A percentile compares a stretch with the other conserved stretches of the same genome.
phyloP scores from a whole-genome alignment of 2,888 invertebrate species.

The Tiliacea citrago region DNA sequence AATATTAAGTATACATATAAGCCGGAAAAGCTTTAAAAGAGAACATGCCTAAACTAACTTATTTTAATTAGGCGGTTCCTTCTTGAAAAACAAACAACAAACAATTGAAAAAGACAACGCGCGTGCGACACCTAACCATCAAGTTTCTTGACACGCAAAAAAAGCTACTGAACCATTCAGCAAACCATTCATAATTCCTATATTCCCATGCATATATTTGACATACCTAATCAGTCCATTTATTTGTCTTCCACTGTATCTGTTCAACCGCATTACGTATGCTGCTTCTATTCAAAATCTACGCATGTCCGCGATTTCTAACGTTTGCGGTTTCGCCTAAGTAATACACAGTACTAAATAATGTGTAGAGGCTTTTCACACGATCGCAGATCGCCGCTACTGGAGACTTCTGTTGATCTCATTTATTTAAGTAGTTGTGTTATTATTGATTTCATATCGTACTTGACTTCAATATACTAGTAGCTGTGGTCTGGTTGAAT shows the following conservation, averaged over 20 bases:
- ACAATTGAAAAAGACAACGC: neutral
- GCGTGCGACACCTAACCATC: neutral
- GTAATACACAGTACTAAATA: slow-evolving; percentile 51
- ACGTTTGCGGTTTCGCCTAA: slow-evolving; percentile 74
- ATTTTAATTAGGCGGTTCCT: neutral
- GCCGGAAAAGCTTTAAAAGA: neutral
- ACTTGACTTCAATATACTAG: slow-evolving; percentile 44
- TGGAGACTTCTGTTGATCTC: slow-evolving; percentile 44
- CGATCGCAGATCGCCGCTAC: slow-evolving; percentile 36
- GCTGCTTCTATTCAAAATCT: slow-evolving; percentile 66
- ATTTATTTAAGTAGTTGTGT: slow-evolving; percentile 38
- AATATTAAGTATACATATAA: neutral
- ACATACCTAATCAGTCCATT: slow-evolving; percentile 27
- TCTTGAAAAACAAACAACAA: too few species aligned
- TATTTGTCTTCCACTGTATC: slow-evolving; percentile 27
- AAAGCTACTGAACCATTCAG: neutral
- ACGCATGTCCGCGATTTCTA: slow-evolving; percentile 75
- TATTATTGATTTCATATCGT: slow-evolving; percentile 38
- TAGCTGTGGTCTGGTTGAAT: slow-evolving; percentile 45
- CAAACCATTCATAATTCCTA: neutral
- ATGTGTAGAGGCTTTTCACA: slow-evolving; percentile 46
- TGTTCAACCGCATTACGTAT: slow-evolving; percentile 63
- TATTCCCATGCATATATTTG: slow-evolving; percentile 16
- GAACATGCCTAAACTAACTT: neutral
- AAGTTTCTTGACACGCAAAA: neutral